Evolutionary conservation across 1,140 invertebrate genomes (phyloP).

Genomic region (Marisa cornuarietis): DNA sequence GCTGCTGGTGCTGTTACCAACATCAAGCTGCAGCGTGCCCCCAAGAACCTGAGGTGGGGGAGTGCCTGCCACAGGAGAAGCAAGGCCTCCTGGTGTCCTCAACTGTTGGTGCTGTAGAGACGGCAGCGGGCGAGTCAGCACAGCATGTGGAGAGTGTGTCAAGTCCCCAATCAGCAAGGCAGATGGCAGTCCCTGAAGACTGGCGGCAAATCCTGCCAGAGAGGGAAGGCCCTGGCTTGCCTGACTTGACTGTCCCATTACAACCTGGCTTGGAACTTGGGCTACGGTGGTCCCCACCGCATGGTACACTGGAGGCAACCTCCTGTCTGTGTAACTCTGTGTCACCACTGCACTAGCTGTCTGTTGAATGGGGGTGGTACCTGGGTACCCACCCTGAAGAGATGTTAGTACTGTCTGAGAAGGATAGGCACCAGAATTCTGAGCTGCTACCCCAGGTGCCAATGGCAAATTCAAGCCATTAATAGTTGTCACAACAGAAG

Average conservation of each 20-base stretch:
- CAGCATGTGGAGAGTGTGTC: neutral
- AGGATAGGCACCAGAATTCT: neutral
- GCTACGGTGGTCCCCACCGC: neutral
- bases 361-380: neutral
- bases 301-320: conserved; percentile 5
- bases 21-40: conserved; percentile 2
- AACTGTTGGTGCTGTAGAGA: conserved; percentile 4
- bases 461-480: conserved; percentile 3
- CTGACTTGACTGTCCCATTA: neutral
- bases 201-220: conserved; percentile 20
- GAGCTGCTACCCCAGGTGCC: neutral
- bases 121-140: neutral
- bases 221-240: neutral
- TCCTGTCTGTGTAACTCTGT: conserved; percentile 12
- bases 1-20: neutral
- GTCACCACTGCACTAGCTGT: neutral
- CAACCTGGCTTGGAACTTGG: conserved; percentile 1
- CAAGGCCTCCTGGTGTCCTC: neutral
- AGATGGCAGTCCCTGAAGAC: conserved; percentile 13
- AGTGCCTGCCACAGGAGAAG: conserved; percentile 10
- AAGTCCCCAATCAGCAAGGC: neutral
- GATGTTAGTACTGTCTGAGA: neutral
- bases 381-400: neutral
- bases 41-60: conserved; percentile 23
- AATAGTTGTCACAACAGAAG: conserved; percentile 7